Conservation (phyloP, 2,113 vertebrate genomes). For the Oplegnathus fasciatus region DNA sequence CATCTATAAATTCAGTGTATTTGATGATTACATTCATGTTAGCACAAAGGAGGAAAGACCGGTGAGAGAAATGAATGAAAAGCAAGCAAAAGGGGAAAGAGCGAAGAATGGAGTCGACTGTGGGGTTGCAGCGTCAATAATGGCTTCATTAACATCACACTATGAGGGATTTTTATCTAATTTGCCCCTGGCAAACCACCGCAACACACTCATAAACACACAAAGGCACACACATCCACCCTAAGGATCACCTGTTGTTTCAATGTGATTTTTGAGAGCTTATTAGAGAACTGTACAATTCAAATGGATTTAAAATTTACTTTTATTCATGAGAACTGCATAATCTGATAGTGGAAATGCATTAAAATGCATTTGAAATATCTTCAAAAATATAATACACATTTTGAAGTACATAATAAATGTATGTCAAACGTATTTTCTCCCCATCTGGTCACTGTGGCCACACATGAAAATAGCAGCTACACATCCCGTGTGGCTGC, state of each 20-base stretch:
- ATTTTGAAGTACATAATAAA: background rate
- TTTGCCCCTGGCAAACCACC: conserved; percentile 2
- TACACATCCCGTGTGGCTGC: background rate
- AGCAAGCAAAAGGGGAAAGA: conserved; percentile 23
- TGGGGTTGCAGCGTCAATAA: conserved; percentile 23
- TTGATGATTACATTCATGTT: conserved; percentile 12
- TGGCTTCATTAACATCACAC: conserved; percentile 54
- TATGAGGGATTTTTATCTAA: conserved; percentile 42
- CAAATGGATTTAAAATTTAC: background rate
- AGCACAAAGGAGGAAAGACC: conserved; percentile 16
- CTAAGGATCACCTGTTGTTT: conserved; percentile 22
- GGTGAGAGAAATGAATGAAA: conserved; percentile 19
- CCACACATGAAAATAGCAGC: too few species aligned
- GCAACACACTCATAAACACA: background rate
- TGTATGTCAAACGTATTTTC: background rate
- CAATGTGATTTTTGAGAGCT: background rate
- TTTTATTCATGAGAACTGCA: background rate
- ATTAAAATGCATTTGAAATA: background rate
- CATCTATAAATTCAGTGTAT: background rate
- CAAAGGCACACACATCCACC: background rate
- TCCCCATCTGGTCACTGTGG: background rate
- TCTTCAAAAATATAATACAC: background rate
- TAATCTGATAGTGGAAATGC: background rate
- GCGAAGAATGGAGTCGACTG: conserved; percentile 34
- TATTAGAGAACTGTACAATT: background rate